phyloP scores from a whole-genome alignment of 2,113 vertebrate species.

The Eptesicus fuscus region DNA sequence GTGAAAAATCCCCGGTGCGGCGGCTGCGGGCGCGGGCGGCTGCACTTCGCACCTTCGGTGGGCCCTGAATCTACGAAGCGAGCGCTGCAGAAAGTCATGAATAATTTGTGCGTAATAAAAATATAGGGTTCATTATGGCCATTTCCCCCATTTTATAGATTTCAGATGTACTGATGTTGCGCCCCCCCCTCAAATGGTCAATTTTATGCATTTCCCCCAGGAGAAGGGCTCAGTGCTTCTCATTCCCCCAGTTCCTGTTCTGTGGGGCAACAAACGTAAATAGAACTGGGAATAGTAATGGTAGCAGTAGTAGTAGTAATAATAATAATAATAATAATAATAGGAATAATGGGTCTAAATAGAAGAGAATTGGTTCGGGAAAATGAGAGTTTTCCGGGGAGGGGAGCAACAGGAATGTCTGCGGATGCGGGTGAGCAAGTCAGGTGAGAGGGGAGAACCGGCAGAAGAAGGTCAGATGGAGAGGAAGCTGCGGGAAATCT shows the following conservation, averaged over 20 bases:
- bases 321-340: not conserved
- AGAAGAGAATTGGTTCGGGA: not conserved
- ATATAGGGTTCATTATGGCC: constrained; percentile 53
- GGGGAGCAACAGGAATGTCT: not conserved
- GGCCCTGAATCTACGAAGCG: constrained; percentile 2
- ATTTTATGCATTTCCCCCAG: constrained; percentile 22
- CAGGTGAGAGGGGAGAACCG: not conserved
- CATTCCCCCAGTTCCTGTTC: not conserved
- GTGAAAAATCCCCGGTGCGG: constrained; percentile 13
- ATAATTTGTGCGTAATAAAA: constrained; percentile 61
- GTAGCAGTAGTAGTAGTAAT: not conserved
- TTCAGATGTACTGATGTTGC: not conserved
- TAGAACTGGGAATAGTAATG: not conserved
- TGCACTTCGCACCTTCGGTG: constrained; percentile 48
- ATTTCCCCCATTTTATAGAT: constrained; percentile 24
- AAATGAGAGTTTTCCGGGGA: not conserved
- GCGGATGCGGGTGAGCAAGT: not conserved
- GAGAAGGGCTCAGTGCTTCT: constrained; percentile 16
- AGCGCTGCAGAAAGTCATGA: constrained; percentile 44
- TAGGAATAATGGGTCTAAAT: constrained; percentile 14
- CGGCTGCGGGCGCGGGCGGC: not conserved
- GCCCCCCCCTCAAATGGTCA: not conserved
- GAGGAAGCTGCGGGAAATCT: not conserved
- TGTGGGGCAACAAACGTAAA: constrained; percentile 18
- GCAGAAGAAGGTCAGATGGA: not conserved